These are phyloP conservation scores for Sycophila sp. DNA, from an alignment of 1,140 invertebrate species.

Conservation along the genomic window DNA sequence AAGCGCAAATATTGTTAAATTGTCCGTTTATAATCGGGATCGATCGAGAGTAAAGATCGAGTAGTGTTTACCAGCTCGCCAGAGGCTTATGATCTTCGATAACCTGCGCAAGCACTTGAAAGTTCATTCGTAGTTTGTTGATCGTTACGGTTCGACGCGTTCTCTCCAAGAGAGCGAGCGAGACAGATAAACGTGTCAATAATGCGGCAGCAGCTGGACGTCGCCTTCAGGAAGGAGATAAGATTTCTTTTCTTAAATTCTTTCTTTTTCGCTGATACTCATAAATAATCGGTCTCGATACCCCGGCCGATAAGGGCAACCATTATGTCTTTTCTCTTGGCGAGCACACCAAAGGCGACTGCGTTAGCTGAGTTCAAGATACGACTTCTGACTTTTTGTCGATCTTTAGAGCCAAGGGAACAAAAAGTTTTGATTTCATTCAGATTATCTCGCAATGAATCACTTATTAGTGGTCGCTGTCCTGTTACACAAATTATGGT, in stretches of 20 bases:
- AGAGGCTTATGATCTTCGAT: conserved; percentile 32
- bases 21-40: not conserved
- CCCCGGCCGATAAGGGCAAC: not conserved
- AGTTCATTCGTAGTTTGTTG: conserved; percentile 37
- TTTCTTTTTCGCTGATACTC: not conserved
- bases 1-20: conserved; percentile 8
- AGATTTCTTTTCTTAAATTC: conserved; percentile 27
- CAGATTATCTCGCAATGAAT: no score
- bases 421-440: no score
- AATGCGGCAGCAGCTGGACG: not conserved
- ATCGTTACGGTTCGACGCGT: conserved; percentile 26
- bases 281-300: conserved; percentile 28
- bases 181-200: conserved; percentile 26
- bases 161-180: no score
- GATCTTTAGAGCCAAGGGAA: no score
- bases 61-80: conserved; percentile 14
- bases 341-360: no score
- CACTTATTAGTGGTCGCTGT: no score
- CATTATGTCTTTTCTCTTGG: not conserved
- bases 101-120: conserved; percentile 36
- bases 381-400: no score
- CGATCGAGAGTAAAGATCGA: conserved; percentile 4
- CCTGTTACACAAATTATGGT: no score
- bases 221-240: conserved; percentile 18
- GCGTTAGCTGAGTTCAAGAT: no score